These are phyloP conservation scores for Todiramphus saurophagus DNA, from an alignment of 2,113 vertebrate species.

Conservation along the genomic window DNA sequence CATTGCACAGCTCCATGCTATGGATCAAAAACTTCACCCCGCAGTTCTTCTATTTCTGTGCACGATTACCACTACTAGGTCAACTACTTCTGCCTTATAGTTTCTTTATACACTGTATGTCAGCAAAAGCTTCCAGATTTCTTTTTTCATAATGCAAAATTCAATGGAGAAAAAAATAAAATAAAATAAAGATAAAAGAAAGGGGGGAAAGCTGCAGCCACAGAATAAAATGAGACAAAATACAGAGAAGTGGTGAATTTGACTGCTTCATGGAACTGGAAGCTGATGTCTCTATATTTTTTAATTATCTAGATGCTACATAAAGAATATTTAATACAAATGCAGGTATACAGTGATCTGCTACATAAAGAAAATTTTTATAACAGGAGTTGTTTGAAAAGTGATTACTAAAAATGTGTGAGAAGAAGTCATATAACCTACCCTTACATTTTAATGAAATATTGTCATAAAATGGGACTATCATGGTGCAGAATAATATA, in stretches of 20 bases:
- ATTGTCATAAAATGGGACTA: background rate
- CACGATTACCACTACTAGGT: background rate
- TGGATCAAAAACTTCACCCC: conserved; percentile 51
- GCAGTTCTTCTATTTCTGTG: conserved; percentile 40
- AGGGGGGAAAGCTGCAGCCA: background rate
- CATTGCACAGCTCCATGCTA: conserved; percentile 34
- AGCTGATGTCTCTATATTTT: background rate
- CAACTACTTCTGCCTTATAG: background rate
- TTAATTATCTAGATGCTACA: background rate
- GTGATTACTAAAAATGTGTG: background rate
- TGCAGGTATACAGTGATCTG: background rate
- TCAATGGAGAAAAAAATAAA: background rate
- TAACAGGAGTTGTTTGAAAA: background rate
- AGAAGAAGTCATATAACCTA: background rate
- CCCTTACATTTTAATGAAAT: background rate
- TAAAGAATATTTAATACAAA: conserved; percentile 45
- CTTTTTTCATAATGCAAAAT: background rate
- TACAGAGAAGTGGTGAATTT: background rate
- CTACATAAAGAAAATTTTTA: background rate
- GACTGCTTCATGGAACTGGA: background rate
- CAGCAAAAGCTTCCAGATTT: conserved; percentile 24
- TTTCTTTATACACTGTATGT: background rate
- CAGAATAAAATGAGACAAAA: conserved; percentile 27
- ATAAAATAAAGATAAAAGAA: background rate
- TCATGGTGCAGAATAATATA: background rate